Evolutionary conservation across 2,888 invertebrate genomes (phyloP).

Genomic region (Apoda limacodes): DNA sequence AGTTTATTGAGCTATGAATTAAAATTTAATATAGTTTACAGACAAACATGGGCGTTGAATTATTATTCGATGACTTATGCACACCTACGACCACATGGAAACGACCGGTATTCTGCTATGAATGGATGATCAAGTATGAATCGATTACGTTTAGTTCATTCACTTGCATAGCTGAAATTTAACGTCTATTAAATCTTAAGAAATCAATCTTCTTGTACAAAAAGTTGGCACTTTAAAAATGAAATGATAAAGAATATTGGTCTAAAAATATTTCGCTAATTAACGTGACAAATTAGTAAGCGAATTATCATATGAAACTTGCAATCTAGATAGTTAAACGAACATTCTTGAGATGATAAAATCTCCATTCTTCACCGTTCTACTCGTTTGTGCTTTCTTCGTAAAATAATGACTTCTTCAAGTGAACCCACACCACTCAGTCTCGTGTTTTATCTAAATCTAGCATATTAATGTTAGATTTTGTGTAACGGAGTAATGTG

Average conservation of each 20-base stretch:
- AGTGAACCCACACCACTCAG: slow-evolving; percentile 25
- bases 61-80: slow-evolving; percentile 38
- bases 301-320: slow-evolving; percentile 7
- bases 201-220: no score
- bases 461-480: slow-evolving; percentile 62
- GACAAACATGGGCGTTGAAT: no score
- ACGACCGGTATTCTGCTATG: slow-evolving; percentile 40
- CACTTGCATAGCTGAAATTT: slow-evolving; percentile 31
- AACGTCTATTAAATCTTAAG: slow-evolving; percentile 16
- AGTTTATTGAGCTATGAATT: no score
- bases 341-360: slow-evolving; percentile 18
- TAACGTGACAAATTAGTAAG: slow-evolving; percentile 15
- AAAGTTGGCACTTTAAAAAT: no score
- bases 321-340: slow-evolving; percentile 17
- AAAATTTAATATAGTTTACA: slow-evolving; percentile 8
- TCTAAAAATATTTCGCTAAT: slow-evolving; percentile 6
- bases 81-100: slow-evolving; percentile 44
- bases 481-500: slow-evolving; percentile 53
- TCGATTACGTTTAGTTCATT: slow-evolving; percentile 39
- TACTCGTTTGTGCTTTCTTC: slow-evolving; percentile 23
- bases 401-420: slow-evolving; percentile 33
- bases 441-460: slow-evolving; percentile 47
- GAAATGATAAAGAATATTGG: slow-evolving; percentile 4
- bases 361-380: slow-evolving; percentile 17
- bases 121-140: slow-evolving; percentile 49